phyloP scores from a whole-genome alignment of 1,140 invertebrate genomes.

The Ceratina australensis region DNA sequence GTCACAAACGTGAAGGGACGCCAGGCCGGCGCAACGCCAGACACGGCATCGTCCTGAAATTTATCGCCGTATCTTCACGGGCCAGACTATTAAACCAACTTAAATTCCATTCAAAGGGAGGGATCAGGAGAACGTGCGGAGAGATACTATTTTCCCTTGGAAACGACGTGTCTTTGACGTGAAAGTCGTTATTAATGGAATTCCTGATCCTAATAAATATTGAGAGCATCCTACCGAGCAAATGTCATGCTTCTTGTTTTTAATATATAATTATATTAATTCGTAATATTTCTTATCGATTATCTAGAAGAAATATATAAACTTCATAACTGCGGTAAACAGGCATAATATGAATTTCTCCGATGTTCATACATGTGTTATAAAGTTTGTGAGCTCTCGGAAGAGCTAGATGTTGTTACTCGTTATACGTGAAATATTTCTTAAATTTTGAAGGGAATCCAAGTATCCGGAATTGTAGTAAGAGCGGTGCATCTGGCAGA shows the following conservation, averaged over 20 bases:
- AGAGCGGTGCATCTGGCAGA: too few relatives aligned
- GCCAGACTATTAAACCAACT: conserved; percentile 36
- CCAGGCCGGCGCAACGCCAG: not conserved
- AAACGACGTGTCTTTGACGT: conserved; percentile 3
- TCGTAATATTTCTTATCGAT: too few relatives aligned
- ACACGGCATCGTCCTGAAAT: conserved; percentile 34
- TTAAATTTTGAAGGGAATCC: too few relatives aligned
- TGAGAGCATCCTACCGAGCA: conserved; percentile 12
- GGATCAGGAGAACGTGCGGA: not conserved
- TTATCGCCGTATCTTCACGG: conserved; percentile 46
- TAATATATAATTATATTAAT: not conserved
- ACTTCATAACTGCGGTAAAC: not conserved
- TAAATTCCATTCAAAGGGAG: conserved; percentile 20
- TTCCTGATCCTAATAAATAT: conserved; percentile 47
- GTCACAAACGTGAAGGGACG: conserved; percentile 45
- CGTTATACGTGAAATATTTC: too few relatives aligned
- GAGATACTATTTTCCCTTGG: not conserved
- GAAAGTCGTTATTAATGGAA: conserved; percentile 32
- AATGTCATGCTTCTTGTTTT: too few relatives aligned
- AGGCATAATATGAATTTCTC: too few relatives aligned
- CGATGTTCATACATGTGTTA: too few relatives aligned
- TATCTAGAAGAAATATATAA: too few relatives aligned
- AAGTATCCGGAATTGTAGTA: too few relatives aligned
- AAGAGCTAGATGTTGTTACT: too few relatives aligned
- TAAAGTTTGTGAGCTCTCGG: too few relatives aligned